A percentile compares a stretch with the other conserved stretches of the same genome.
phyloP scores from a whole-genome alignment of 2,797 vertebrate genomes.

The Pristis pectinata region DNA sequence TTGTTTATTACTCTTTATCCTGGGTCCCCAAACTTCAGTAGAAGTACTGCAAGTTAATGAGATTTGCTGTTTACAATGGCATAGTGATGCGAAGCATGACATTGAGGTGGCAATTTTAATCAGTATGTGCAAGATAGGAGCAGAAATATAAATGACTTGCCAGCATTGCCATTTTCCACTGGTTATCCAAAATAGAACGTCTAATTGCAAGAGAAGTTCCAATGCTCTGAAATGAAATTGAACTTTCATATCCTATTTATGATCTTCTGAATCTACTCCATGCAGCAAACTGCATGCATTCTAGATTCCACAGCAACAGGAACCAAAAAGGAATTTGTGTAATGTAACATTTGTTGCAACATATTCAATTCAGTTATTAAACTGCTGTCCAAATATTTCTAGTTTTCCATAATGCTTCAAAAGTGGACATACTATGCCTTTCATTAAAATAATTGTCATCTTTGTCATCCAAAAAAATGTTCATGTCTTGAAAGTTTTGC shows the following conservation, averaged over 20 bases:
- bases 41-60: neutral
- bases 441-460: neutral
- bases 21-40: neutral
- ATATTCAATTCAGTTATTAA: neutral
- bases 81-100: neutral
- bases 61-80: neutral
- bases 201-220: neutral
- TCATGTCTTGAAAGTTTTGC: neutral
- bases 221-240: neutral
- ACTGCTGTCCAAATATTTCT: neutral
- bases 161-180: neutral
- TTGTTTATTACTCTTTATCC: neutral
- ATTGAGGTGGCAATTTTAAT: neutral
- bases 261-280: no score
- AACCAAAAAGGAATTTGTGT: neutral
- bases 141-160: neutral
- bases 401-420: neutral
- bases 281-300: neutral
- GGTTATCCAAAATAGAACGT: neutral
- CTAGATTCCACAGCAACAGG: neutral
- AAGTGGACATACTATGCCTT: neutral
- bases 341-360: neutral
- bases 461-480: neutral
- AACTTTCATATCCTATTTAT: neutral
- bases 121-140: neutral